Conservation (phyloP, 2,888 invertebrate species). For the Synanthedon andrenaeformis region DNA sequence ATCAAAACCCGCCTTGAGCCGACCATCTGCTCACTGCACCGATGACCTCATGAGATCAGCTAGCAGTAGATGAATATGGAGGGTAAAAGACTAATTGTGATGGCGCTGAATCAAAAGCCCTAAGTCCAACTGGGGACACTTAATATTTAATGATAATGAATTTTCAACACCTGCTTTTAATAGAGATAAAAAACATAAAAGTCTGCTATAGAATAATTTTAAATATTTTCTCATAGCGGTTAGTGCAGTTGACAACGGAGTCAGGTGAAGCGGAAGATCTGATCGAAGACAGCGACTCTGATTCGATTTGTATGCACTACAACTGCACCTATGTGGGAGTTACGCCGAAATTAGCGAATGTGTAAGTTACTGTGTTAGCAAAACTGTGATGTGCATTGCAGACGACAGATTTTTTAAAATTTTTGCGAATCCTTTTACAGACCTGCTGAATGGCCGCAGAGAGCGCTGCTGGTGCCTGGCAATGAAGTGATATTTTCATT, state of each 20-base stretch:
- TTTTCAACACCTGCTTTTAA: no score
- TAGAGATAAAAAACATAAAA: no score
- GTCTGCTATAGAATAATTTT: no score
- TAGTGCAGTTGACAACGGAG: not conserved
- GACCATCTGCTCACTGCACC: no score
- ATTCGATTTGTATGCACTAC: slow-evolving; percentile 51
- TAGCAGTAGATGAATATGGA: no score
- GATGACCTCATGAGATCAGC: no score
- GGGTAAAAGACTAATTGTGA: no score
- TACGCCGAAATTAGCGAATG: slow-evolving; percentile 47
- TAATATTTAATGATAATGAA: no score
- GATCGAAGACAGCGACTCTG: slow-evolving; percentile 32
- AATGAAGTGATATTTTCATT: slow-evolving; percentile 95
- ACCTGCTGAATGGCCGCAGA: slow-evolving; percentile 85
- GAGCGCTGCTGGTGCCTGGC: slow-evolving; percentile 87
- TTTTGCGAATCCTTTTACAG: slow-evolving; percentile 24
- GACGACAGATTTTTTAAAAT: not conserved
- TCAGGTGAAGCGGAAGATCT: not conserved
- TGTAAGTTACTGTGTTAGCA: slow-evolving; percentile 27
- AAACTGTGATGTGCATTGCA: not conserved
- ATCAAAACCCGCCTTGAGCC: no score
- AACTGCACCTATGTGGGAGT: slow-evolving; percentile 58
- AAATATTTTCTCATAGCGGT: not conserved
- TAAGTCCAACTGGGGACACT: no score
- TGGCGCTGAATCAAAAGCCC: no score